A percentile compares a stretch with the other conserved stretches of the same genome.
Evolutionary conservation across 2,113 vertebrate genomes (phyloP).

Genomic region (Dinomys branickii): DNA sequence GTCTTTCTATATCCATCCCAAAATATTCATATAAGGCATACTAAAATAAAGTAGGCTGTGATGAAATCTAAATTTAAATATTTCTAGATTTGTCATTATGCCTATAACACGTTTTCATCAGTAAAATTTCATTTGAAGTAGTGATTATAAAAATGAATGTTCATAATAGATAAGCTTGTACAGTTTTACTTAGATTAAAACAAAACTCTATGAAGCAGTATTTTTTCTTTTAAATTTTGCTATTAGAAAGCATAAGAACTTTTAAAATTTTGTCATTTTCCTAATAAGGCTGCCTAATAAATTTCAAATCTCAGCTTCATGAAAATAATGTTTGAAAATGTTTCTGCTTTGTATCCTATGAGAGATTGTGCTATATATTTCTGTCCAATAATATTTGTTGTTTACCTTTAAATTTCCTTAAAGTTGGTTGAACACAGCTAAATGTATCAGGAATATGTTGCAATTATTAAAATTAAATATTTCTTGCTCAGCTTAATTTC

Average conservation of each 20-base stretch:
- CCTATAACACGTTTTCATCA: not conserved
- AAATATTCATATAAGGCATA: not conserved
- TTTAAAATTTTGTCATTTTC: not conserved
- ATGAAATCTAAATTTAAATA: not conserved
- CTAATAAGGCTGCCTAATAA: not conserved
- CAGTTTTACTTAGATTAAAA: not conserved
- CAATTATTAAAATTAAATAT: slow-evolving; percentile 83
- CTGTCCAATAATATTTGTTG: slow-evolving; percentile 66
- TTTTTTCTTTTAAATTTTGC: not conserved
- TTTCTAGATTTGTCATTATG: not conserved
- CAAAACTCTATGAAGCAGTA: not conserved
- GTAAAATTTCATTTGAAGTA: not conserved
- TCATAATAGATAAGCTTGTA: not conserved
- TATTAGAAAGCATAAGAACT: not conserved
- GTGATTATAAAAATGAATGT: not conserved
- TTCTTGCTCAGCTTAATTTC: slow-evolving; percentile 83
- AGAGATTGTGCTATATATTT: not conserved
- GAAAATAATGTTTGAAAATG: not conserved
- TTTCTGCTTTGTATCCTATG: not conserved
- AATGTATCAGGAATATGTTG: slow-evolving; percentile 74
- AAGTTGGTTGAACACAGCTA: slow-evolving; percentile 68
- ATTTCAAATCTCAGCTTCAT: not conserved
- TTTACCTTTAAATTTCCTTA: slow-evolving; percentile 69
- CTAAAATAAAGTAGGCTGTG: not conserved
- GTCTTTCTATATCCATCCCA: not conserved